A percentile compares a stretch with the other conserved stretches of the same genome.
phyloP scores from a whole-genome alignment of 2,113 vertebrate genomes.

The Syngnathoides biaculeatus region DNA sequence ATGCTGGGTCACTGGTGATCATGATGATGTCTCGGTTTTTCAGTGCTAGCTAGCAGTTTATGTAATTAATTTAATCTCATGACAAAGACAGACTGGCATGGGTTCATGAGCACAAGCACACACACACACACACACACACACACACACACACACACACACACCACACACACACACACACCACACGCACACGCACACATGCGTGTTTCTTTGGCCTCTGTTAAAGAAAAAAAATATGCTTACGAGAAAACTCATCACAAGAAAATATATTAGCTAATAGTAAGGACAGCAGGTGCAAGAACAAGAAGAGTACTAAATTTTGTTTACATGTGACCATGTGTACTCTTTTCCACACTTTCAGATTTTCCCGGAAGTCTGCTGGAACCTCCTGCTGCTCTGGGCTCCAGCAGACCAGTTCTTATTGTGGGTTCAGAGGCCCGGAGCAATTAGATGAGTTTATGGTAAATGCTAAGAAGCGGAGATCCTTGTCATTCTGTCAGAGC shows the following conservation, averaged over 20 bases:
- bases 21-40: constrained; percentile 15
- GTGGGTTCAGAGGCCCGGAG: constrained; percentile 63
- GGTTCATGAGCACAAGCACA: constrained; percentile 12
- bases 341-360: constrained; percentile 30
- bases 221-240: constrained; percentile 16
- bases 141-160: background rate
- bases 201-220: constrained; percentile 2
- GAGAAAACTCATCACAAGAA: background rate
- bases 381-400: constrained; percentile 52
- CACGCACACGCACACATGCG: too few species aligned
- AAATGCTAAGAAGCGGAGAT: constrained; percentile 60
- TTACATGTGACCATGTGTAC: background rate
- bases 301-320: background rate
- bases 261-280: constrained; percentile 9
- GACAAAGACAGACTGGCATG: constrained; percentile 26
- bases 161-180: constrained; percentile 2
- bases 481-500: constrained; percentile 69
- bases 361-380: constrained; percentile 60
- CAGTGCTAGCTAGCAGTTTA: constrained; percentile 20
- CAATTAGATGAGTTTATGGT: constrained; percentile 75
- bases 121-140: background rate
- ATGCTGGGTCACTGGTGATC: background rate
- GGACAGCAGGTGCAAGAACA: constrained; percentile 7
- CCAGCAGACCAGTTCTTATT: constrained; percentile 64
- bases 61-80: constrained; percentile 44